Conservation (phyloP, 2,113 vertebrate genomes). For the Lichenostomus cassidix region DNA sequence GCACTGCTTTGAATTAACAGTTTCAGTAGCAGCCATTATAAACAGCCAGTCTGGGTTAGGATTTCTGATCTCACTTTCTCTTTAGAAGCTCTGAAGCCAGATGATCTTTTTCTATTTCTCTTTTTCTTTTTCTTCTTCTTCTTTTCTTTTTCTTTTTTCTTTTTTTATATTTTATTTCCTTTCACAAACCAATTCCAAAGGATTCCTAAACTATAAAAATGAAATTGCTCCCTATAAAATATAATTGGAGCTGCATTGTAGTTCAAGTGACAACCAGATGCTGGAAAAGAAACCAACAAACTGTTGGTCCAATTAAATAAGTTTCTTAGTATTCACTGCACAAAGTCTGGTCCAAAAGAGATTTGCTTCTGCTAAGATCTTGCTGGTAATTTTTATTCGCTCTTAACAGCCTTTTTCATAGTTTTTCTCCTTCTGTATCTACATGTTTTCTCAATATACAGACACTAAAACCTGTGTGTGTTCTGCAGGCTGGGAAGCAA, state of each 20-base stretch:
- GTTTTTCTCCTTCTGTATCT: neutral
- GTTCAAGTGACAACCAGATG: slow-evolving; percentile 60
- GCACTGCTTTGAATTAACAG: slow-evolving; percentile 16
- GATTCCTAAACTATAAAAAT: slow-evolving; percentile 65
- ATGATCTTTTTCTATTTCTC: neutral
- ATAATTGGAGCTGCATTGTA: slow-evolving; percentile 54
- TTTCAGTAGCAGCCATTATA: slow-evolving; percentile 3
- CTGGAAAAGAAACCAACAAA: neutral
- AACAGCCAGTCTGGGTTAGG: neutral
- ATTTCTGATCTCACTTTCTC: slow-evolving; percentile 17
- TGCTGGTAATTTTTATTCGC: neutral
- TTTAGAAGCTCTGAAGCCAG: neutral
- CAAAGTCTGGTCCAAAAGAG: neutral
- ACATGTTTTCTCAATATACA: neutral
- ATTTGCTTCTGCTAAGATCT: neutral
- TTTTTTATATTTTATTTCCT: neutral
- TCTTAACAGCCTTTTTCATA: neutral
- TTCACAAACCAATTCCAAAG: slow-evolving; percentile 56
- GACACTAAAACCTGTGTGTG: neutral
- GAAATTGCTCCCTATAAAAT: slow-evolving; percentile 66
- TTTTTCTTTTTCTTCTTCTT: neutral
- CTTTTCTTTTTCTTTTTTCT: neutral
- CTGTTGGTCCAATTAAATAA: slow-evolving; percentile 13
- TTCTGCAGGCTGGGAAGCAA: neutral
- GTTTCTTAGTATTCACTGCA: neutral